Evolutionary conservation across 2,888 invertebrate genomes (phyloP), one percentile per base, ranked within the genome.

Genomic region (Ariolimax columbianus): DNA sequence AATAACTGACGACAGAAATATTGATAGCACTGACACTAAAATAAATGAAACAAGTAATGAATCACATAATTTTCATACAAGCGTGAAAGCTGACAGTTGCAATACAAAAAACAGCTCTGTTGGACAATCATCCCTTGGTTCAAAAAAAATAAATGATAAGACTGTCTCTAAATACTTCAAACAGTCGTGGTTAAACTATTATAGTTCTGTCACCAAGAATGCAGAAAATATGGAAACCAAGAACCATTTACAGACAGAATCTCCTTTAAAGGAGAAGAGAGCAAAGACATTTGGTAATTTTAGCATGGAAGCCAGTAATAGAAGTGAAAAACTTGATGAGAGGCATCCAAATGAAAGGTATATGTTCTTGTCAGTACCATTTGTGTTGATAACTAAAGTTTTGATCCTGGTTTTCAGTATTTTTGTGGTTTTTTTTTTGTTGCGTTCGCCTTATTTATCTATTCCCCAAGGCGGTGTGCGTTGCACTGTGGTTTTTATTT

Each of bases 311-410:
- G 7, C 36, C 23, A 55, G 36, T 38, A 81, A 33, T 1, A 14
- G 1, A n/a, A 55, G n/a, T 72, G 17, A 55, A 23, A 43, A 6
- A 59, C 40, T 9, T 36, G 82, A 82, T 59, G 17, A 30, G 36
- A 55, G 82, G 40, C 55, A 82, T 43, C 72, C 73, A 40, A 82
- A 82, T 82, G 82, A 82, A 63, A 82, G 82, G 82, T 82, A 59
- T n/a, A 51, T 55, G 14, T n/a, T 43, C 59, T 40, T n/a, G 43
- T 79, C 23, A 66, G 19, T 38, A 26, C 2, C 63, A 19, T n/a
- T 30, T 4, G 43, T 43, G 30, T 9, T 70, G 26, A 38, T 68
- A 30, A n/a, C 26, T n/a, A n/a, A n/a, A 59, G 55, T 55, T 55
- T 55, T 47, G 14, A 11, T 47, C 17, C 17, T 3, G 55, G 19